These are phyloP conservation scores for Matsumurasca onukii DNA, from an alignment of 1,140 invertebrate genomes.

Conservation along the genomic window DNA sequence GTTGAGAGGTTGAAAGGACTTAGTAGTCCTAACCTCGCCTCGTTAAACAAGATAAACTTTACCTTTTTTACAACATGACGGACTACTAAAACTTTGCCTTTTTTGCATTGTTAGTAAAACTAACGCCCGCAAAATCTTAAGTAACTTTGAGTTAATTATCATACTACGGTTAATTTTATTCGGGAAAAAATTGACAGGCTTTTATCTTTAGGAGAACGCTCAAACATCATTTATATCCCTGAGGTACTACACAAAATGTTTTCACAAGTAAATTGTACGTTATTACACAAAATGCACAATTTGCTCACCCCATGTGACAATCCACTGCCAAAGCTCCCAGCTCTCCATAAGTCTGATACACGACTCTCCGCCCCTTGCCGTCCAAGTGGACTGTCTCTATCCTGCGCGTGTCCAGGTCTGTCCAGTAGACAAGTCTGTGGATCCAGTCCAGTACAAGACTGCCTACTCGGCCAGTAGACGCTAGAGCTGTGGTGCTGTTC, in stretches of 20 bases:
- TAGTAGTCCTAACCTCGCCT: no score
- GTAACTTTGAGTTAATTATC: no score
- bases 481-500: background rate
- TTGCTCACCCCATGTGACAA: background rate
- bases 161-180: no score
- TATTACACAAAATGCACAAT: background rate
- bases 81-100: no score
- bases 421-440: constrained; percentile 1
- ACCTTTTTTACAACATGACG: no score
- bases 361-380: background rate
- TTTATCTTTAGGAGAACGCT: no score
- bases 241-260: background rate
- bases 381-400: background rate
- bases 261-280: background rate
- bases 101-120: no score
- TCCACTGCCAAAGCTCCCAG: background rate
- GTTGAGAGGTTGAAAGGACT: no score
- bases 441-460: constrained; percentile 1
- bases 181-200: no score
- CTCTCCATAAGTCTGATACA: background rate
- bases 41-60: no score
- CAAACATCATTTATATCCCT: background rate
- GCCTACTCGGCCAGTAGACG: background rate
- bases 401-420: background rate
- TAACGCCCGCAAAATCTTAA: no score